These are phyloP conservation scores for Brienomyrus longianalis DNA, from an alignment of 2,113 vertebrate species.

Conservation along the genomic window DNA sequence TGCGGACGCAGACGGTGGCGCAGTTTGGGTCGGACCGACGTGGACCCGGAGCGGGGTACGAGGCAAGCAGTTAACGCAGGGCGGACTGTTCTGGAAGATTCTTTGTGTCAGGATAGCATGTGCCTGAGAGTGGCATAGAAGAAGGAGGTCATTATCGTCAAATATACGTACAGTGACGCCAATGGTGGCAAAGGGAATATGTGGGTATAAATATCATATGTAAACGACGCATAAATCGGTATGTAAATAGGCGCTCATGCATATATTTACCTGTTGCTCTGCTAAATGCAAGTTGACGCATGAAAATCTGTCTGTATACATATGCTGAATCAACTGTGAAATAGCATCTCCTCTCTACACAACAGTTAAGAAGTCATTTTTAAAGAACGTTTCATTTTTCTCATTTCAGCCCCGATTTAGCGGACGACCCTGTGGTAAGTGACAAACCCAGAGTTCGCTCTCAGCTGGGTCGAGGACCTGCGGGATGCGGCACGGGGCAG, in stretches of 20 bases:
- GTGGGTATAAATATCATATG: background rate
- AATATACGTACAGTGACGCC: background rate
- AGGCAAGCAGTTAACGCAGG: slow-evolving; percentile 57
- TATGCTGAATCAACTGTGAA: background rate
- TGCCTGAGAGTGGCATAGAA: background rate
- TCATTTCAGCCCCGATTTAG: background rate
- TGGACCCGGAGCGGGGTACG: slow-evolving; percentile 18
- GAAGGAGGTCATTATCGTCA: background rate
- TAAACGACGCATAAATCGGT: background rate
- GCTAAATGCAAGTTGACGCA: background rate
- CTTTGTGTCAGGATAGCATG: slow-evolving; percentile 52
- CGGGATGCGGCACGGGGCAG: background rate
- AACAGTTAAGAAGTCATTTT: background rate
- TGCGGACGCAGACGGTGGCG: slow-evolving; percentile 44
- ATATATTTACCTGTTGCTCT: background rate
- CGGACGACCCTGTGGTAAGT: slow-evolving; percentile 4
- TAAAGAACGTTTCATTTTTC: background rate
- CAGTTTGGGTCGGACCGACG: slow-evolving; percentile 32
- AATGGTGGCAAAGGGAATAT: background rate
- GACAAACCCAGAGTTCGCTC: background rate
- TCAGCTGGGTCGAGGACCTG: background rate
- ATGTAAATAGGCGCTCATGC: background rate
- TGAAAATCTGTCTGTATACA: background rate
- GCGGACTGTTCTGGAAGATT: slow-evolving; percentile 75
- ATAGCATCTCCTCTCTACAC: background rate